These are phyloP conservation scores for Pilophorus perplexus DNA, from an alignment of 2,888 invertebrate species.

Conservation along the genomic window DNA sequence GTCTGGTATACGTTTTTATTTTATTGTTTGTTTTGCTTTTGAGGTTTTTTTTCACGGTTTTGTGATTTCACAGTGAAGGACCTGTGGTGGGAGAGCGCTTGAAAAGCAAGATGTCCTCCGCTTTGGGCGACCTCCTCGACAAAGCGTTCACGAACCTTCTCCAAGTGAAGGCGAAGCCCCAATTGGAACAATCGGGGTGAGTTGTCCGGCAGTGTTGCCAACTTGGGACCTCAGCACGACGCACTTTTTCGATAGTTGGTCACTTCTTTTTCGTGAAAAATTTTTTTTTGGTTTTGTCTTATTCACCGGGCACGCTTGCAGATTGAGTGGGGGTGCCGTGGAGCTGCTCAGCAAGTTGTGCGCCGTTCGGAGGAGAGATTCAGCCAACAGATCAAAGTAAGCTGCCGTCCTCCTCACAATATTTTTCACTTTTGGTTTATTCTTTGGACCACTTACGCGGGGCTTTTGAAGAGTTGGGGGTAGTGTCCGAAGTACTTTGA, in stretches of 20 bases:
- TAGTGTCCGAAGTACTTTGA: too few relatives aligned
- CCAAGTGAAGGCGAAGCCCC: constrained; percentile 41
- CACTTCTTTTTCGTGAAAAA: not conserved
- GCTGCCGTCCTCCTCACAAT: not conserved
- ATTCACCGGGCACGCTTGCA: constrained; percentile 22
- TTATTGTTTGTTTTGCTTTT: not conserved
- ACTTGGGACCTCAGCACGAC: too few relatives aligned
- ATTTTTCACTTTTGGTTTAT: not conserved
- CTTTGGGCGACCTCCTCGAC: constrained; percentile 50
- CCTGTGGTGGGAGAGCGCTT: constrained; percentile 49
- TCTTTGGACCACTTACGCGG: not conserved
- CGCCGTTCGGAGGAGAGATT: constrained; percentile 41
- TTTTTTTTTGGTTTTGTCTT: not conserved
- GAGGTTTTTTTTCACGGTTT: not conserved
- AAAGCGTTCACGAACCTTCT: constrained; percentile 50
- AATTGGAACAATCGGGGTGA: too few relatives aligned
- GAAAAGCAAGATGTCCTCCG: constrained; percentile 50
- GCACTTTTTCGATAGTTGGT: too few relatives aligned
- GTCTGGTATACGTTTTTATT: not conserved
- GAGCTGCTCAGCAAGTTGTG: constrained; percentile 45
- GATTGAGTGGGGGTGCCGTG: constrained; percentile 45
- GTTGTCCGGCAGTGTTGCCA: not conserved
- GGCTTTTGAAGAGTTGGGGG: too few relatives aligned
- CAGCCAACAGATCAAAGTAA: constrained; percentile 19
- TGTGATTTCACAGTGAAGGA: constrained; percentile 33